Base-by-base conservation (phyloP, 2,113 vertebrate species). In the Coregonus clupeaformis region DNA sequence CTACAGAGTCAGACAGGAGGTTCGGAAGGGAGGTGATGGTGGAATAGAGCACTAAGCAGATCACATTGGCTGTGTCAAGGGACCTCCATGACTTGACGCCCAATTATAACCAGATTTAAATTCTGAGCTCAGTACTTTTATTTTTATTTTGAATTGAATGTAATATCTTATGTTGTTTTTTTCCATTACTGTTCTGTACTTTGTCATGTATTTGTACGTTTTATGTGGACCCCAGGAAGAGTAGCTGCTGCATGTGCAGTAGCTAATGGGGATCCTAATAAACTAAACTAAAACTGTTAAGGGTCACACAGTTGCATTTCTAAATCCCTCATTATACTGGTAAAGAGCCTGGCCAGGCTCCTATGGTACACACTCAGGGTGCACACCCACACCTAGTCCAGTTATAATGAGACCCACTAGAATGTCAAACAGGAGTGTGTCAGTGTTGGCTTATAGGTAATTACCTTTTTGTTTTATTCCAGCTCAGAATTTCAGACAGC, bases 21-120 rank as follows among this genome's bases (percentile, higher is more conserved):
- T 0, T 27, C 14, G 74, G 30, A 16, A 45, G 64, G 36, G 16
- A 36, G 66, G 64, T 69, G 84, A 86, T 74, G 87, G 84, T 75
- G 62, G 29, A 92, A 22, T 76, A 82, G 72, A 76, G 32, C 27
- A 65, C 36, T 24, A 25, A 16, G 47, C 32, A 65, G 30, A 63
- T 65, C 20, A 16, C 57, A 73, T 64, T 60, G 57, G 47, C 47
- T 18, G 13, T 29, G 13, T 65, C 13, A 25, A 62, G 20, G 11
- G 62, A 64, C 24, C 13, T 25, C 11, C 62, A 4, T 27, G 25
- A 11, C 25, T 64, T 29, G 11, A 20, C 14, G 20, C 55, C 11
- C 55, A 59, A 59, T 59, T 59, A n/a, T 59, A 18, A 16, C 16
- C 3, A 59, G 55, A 59, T 16, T 59, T 14, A 16, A 59, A 59